A percentile compares a stretch with the other conserved stretches of the same genome.
phyloP scores from a whole-genome alignment of 2,113 vertebrate genomes.

The Egretta garzetta region DNA sequence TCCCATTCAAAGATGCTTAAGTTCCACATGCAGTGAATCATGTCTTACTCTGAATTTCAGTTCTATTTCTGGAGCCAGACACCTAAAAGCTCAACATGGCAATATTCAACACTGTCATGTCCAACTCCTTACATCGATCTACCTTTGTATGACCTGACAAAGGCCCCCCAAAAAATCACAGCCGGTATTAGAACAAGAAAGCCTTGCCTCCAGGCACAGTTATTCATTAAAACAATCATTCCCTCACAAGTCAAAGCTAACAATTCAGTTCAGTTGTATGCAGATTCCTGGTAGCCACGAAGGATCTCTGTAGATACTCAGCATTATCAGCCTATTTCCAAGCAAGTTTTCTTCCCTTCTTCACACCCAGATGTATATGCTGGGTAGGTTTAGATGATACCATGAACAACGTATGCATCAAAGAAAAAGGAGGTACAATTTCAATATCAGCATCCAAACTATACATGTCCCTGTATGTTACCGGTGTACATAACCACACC shows the following conservation, averaged over 20 bases:
- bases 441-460: neutral
- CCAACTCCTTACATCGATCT: neutral
- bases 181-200: neutral
- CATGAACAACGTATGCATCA: neutral
- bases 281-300: neutral
- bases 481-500: neutral
- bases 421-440: neutral
- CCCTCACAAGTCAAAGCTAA: neutral
- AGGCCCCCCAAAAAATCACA: neutral
- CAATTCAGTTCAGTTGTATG: neutral
- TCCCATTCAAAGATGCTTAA: neutral
- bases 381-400: neutral
- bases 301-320: neutral
- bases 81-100: neutral
- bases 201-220: neutral
- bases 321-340: neutral
- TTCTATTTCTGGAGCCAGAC: neutral
- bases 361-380: neutral
- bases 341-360: neutral
- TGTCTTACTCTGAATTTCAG: neutral
- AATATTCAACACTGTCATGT: neutral
- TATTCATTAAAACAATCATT: neutral
- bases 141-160: neutral
- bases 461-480: neutral
- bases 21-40: neutral